Evolutionary conservation across 64 coral and sea anemone species (phyloP), one percentile per base, ranked within the genome.

Genomic region (Pachyseris speciosa): DNA sequence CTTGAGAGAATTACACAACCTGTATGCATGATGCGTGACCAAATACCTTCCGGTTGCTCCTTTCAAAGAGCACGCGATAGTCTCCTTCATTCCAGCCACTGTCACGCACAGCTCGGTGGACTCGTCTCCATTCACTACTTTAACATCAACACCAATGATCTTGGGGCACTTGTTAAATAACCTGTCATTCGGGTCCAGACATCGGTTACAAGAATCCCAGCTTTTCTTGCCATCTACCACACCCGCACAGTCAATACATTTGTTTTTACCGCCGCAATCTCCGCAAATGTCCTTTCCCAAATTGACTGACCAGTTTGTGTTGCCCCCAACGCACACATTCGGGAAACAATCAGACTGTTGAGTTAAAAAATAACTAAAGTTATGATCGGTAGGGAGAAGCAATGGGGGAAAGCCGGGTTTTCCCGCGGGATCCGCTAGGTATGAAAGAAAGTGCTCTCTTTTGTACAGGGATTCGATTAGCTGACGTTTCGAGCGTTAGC

Each of bases 211-310:
- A 26, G 80, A 81, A 48, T 98, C 92, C 37, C 45, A 38, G 11
- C 2, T 28, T 50, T 94, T 98, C 0, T 74, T 87, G 33, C 96
- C 96, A 47, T 74, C 83, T 43, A 87, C 78, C 7, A 70, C 77
- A 11, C 92, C 76, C 2, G 76, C 92, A 64, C 96, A 98, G 60
- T 98, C 96, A 15, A 83, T 69, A 28, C 96, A 98, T 5, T 38
- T 55, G 61, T 92, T 92, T 10, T 84, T 61, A 2, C 92, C 92
- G 5, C 69, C 36, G 29, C 96, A 98, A 1, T 78, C 8, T 50
- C 96, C 96, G 68, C 96, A 98, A 34, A 44, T 37, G 47, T 98
- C 92, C 29, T 88, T 63, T 44, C 92, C 89, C 3, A 39, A 47
- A 16, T 37, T 85, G 1, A 31, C 22, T 50, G 75, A 57, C 48